Evolutionary conservation across 2,797 vertebrate species (phyloP), one percentile per base, ranked within the genome.

Genomic region (Tokudaia tokunoshimensis): DNA sequence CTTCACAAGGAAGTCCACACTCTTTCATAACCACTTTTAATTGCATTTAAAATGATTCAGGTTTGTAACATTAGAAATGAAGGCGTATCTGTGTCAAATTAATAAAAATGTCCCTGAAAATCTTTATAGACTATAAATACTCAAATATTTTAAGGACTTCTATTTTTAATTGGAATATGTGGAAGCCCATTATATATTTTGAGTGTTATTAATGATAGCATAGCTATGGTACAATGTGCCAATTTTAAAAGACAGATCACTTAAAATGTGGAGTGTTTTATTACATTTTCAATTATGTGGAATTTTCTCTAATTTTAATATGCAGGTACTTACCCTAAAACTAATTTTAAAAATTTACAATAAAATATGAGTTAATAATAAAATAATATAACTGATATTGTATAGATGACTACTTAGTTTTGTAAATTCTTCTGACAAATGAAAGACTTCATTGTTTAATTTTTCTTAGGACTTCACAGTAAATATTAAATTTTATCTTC

Each of bases 21-120:
- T 99, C 99, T 99, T 99, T 99, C 99, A 99, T 99, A 99, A 99
- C 99, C 99, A 99, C 99, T 99, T 99, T 99, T 99, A 99, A 99
- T 99, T 99, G 99, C 99, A 99, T 99, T 99, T 99, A 99, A 99
- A 99, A 99, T 99, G 99, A 99, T 99, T 99, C 99, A 99, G 99
- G 99, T 99, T 99, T 99, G 99, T 99, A 99, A 99, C 99, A 99
- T 99, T 99, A 99, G 99, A 99, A 99, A 99, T 99, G 99, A 99
- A 99, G 99, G 99, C 99, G 98, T 99, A 99, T 99, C 99, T 99
- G 99, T 99, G 99, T 99, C 99, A 99, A 99, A 99, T 99, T 99
- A 99, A 99, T 99, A 98, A 98, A 99, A 98, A 98, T 98, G 97
- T 98, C 98, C 98, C 98, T 98, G 98, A 98, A 98, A 98, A 98